Base-by-base conservation (phyloP, 1,140 invertebrate species). In the Phymastichus coffea region DNA sequence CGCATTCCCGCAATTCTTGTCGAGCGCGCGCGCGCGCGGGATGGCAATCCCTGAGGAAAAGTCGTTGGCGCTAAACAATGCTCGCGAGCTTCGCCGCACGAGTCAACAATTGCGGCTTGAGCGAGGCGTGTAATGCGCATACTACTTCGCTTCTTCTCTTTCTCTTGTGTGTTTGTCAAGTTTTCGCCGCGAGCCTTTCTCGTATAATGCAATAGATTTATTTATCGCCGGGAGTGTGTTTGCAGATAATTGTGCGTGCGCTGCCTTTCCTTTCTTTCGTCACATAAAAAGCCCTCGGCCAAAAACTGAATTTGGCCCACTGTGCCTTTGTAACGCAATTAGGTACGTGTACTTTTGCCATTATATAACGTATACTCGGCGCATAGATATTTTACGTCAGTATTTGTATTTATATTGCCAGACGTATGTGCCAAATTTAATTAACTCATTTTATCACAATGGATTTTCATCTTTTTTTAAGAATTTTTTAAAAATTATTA, bases 21-120 rank as follows among this genome's bases (percentile, higher is more conserved):
- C n/a, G n/a, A n/a, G n/a, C n/a, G n/a, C n/a, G n/a, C n/a, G n/a
- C n/a, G n/a, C n/a, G n/a, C n/a, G n/a, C n/a, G n/a, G n/a, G n/a
- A n/a, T n/a, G n/a, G 44, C 26, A 28, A 28, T 14, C 15, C 41
- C 54, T 1, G 4, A 44, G 52, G 54, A 44, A 25, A 38, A 26
- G 41, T 48, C 25, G 44, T 17, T 12, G 8, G 25, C 38, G 14
- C 44, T 28, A 38, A 57, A 57, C 33, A 57, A 47, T 35, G 54
- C 9, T n/a, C n/a, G n/a, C n/a, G n/a, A n/a, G n/a, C n/a, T n/a
- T n/a, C n/a, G n/a, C n/a, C 30, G 37, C 12, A 8, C 53, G 30
- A 47, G 44, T 57, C 44, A 57, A 57, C 54, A 48, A 44, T 46
- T 46, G 53, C 14, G 53, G 53, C 30, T 15, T 3, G 20, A 28